Conservation (phyloP, 2,888 invertebrate genomes). For the Arrhopalites spinosus region DNA sequence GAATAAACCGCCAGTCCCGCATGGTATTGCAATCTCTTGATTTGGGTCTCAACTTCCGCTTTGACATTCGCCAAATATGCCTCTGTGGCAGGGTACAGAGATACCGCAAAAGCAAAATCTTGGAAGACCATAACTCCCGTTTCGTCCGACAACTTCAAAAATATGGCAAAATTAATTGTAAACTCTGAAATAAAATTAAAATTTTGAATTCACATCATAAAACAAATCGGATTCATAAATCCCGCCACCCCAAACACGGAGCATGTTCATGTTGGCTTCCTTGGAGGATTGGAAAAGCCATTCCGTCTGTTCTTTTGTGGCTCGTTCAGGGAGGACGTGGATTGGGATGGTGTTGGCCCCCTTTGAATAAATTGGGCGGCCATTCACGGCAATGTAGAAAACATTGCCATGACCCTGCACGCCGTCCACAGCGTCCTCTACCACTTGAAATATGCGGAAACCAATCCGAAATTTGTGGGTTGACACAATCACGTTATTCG, state of each 20-base stretch:
- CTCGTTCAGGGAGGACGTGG: constrained; percentile 61
- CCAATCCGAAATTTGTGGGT: constrained; percentile 70
- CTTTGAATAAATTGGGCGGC: constrained; percentile 63
- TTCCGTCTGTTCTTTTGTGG: constrained; percentile 58
- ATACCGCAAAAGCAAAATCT: constrained; percentile 66
- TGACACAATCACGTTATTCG: not conserved
- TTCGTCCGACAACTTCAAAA: constrained; percentile 60
- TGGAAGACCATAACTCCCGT: constrained; percentile 66
- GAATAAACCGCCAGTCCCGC: constrained; percentile 62
- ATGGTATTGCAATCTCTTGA: constrained; percentile 62
- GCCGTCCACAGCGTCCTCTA: constrained; percentile 69
- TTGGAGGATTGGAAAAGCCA: constrained; percentile 60
- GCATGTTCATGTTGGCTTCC: constrained; percentile 63
- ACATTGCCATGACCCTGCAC: constrained; percentile 56
- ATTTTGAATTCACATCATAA: constrained; percentile 58
- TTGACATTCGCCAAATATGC: constrained; percentile 61
- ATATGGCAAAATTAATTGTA: too few species aligned
- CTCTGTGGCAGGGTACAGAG: constrained; percentile 63
- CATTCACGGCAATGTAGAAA: constrained; percentile 65
- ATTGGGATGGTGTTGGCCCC: constrained; percentile 65
- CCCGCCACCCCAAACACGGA: constrained; percentile 66
- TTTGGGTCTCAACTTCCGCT: constrained; percentile 62
- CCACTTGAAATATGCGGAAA: constrained; percentile 81
- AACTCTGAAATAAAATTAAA: too few species aligned
- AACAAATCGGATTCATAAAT: constrained; percentile 63